A percentile compares a stretch with the other conserved stretches of the same genome.
Conservation (phyloP, 2,113 vertebrate genomes). For the Dicrurus megarhynchus region DNA sequence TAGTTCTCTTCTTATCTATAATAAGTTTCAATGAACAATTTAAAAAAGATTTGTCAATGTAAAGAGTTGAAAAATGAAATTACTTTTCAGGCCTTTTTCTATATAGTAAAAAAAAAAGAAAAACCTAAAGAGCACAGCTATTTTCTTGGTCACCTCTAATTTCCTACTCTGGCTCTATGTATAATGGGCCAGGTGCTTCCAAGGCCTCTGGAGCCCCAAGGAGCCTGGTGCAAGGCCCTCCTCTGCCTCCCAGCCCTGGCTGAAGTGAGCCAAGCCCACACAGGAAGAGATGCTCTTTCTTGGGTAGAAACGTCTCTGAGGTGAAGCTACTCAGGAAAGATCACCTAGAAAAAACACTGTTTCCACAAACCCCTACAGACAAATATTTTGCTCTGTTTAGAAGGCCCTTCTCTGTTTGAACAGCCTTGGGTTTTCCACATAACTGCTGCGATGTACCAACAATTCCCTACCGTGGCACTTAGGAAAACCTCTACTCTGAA, state of each 20-base stretch:
- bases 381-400: not conserved
- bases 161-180: not conserved
- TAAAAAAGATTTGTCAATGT: not conserved
- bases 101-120: no score
- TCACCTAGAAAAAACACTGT: not conserved
- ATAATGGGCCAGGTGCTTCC: not conserved
- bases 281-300: not conserved
- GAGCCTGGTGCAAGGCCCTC: rapidly evolving
- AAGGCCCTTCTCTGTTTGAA: not conserved
- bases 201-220: not conserved
- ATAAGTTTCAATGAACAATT: not conserved
- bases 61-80: not conserved
- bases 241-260: rapidly evolving
- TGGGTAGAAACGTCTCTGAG: rapidly evolving
- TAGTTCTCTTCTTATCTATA: not conserved
- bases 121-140: not conserved
- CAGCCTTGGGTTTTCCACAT: not conserved
- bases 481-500: not conserved
- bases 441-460: not conserved
- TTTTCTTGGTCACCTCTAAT: not conserved
- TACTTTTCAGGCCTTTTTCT: not conserved
- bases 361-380: not conserved
- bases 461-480: not conserved
- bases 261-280: not conserved
- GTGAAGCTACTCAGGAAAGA: not conserved